Base-by-base conservation (phyloP, 35 echinoderm and acorn worm species). In the Apostichopus parvimensis region DNA sequence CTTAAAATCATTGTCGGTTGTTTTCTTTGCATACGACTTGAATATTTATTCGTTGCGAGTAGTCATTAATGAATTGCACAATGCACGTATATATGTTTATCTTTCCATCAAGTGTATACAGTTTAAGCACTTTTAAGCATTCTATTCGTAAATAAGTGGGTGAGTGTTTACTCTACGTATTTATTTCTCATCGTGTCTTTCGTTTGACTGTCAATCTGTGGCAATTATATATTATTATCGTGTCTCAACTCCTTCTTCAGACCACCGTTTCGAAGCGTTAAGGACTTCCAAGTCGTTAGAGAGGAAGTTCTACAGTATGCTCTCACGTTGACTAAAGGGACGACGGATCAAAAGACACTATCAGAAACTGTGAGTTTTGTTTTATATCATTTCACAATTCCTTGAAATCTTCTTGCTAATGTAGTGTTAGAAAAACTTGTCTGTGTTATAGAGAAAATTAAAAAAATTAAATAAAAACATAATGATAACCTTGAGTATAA, bases 281-380 rank as follows among this genome's bases (percentile, higher is more conserved):
- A 94, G 13, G 90, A 94, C 83, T 96, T 96, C 76, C 90, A 94
- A 28, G 90, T 94, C 77, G 90, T 94, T 17, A 66, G 95, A 25
- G 84, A 94, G 77, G 95, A 96, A 10, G 91, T 96, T 15, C 68
- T 96, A 9, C 89, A 94, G 53, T 82, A 80, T 54, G 93, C 93
- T 6, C 73, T 96, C 10, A 76, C 93, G 6, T 87, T 96, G n/a
- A 96, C 93, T 11, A 93, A 96, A 89, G 83, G 54, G 57, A 93
- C 90, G 18, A 88, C 94, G 25, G 54, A 57, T 24, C 18, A 77
- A 13, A 88, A 88, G 60, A 14, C 53, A 9, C 12, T 72, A n/a
- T 45, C 34, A 45, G 86, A 88, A 13, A 88, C 64, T 25, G 86
- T 88, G 62, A 88, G 86, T 88, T 73, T 73, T 73, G 11, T 15